Percentiles rank a stretch among this genome's conserved stretches.
Evolutionary conservation across 1,140 invertebrate species (phyloP).

Genomic region (Mya arenaria): DNA sequence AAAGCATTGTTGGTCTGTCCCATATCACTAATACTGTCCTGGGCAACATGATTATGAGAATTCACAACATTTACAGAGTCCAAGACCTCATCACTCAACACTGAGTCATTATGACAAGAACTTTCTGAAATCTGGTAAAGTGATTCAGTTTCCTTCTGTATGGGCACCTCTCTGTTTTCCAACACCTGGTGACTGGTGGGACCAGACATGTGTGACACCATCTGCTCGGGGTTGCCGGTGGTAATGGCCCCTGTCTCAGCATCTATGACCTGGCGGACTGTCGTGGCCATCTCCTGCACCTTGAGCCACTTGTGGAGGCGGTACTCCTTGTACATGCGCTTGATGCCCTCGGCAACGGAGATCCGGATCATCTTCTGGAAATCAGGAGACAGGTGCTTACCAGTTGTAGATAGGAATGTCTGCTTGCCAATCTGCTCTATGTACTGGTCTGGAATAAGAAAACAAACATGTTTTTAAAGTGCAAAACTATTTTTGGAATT

Average conservation of each 20-base stretch:
- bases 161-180: background rate
- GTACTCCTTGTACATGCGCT: constrained; percentile 53
- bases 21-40: too few species aligned
- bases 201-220: too few species aligned
- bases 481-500: too few species aligned
- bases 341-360: constrained; percentile 42
- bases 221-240: too few species aligned
- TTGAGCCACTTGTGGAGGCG: constrained; percentile 46
- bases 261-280: constrained; percentile 24
- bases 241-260: background rate
- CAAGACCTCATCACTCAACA: background rate
- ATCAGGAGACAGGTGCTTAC: constrained; percentile 30
- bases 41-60: background rate
- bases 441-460: constrained; percentile 41
- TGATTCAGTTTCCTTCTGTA: background rate
- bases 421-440: constrained; percentile 42
- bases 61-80: constrained; percentile 1
- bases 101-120: background rate
- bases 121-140: background rate
- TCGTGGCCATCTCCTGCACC: constrained; percentile 43
- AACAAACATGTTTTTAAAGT: too few species aligned
- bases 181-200: too few species aligned
- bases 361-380: constrained; percentile 48
- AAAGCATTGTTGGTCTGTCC: background rate
- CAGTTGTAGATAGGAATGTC: constrained; percentile 37